These are phyloP conservation scores for Alligator mississippiensis DNA, from an alignment of 2,113 vertebrate species.

Conservation along the genomic window DNA sequence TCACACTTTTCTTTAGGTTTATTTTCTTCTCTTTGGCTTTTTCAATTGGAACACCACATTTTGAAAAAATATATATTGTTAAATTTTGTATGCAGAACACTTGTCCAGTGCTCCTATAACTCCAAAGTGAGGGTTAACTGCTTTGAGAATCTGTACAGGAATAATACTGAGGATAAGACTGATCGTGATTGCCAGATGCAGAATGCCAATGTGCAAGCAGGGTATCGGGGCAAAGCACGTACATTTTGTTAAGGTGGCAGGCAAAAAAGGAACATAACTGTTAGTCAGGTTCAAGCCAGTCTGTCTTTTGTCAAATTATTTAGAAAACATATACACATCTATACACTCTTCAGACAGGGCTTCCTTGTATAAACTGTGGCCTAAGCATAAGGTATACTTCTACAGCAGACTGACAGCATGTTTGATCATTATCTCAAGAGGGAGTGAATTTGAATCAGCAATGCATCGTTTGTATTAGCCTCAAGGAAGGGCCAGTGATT, in stretches of 20 bases:
- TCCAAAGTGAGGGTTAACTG: not conserved
- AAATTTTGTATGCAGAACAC: not conserved
- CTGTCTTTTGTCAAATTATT: not conserved
- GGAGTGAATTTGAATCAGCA: slow-evolving; percentile 16
- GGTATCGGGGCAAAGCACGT: not conserved
- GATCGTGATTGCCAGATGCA: not conserved
- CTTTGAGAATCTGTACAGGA: not conserved
- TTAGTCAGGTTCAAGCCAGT: not conserved
- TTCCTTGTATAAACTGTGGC: not conserved
- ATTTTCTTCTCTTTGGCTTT: rapidly evolving
- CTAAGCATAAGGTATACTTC: not conserved
- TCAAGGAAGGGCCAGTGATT: not conserved
- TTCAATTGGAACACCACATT: not conserved
- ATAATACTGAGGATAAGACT: not conserved
- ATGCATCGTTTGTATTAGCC: not conserved
- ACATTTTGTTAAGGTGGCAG: not conserved
- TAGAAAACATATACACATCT: not conserved
- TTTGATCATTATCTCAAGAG: not conserved
- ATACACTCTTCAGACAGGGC: not conserved
- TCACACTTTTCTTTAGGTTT: not conserved
- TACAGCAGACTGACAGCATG: not conserved
- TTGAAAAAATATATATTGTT: not conserved
- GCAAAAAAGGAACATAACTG: not conserved
- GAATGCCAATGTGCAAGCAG: slow-evolving; percentile 2
- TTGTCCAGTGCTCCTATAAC: not conserved